Percentiles rank a stretch among this genome's conserved stretches.
phyloP scores from a whole-genome alignment of 2,888 invertebrate genomes.

The Agriotes lineatus region DNA sequence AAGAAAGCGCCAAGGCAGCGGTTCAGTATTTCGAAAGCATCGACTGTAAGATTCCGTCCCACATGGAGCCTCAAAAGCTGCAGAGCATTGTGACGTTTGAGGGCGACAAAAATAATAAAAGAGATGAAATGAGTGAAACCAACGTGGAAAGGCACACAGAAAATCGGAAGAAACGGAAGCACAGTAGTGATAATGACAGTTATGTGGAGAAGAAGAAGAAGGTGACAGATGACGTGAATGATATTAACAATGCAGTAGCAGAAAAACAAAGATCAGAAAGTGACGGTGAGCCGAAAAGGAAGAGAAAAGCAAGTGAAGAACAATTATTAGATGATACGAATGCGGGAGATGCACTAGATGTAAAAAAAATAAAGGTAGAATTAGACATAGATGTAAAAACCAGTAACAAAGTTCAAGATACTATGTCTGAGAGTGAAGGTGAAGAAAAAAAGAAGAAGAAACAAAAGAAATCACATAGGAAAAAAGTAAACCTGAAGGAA shows the following conservation, averaged over 20 bases:
- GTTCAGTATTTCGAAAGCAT: conserved; percentile 79
- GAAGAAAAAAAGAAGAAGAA: conserved; percentile 64
- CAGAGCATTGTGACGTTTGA: conserved; percentile 80
- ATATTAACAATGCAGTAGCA: background rate
- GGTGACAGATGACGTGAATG: background rate
- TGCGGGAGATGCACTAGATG: background rate
- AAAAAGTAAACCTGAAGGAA: conserved; percentile 62
- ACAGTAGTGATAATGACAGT: background rate
- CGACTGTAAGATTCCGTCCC: conserved; percentile 78
- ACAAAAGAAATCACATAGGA: conserved; percentile 66
- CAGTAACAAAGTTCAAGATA: conserved; percentile 42
- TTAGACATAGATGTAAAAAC: conserved; percentile 52
- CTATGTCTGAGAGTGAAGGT: conserved; percentile 28
- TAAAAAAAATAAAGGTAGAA: background rate
- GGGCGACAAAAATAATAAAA: conserved; percentile 44
- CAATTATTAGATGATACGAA: too few species aligned
- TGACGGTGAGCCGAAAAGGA: background rate
- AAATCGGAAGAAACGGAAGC: conserved; percentile 18
- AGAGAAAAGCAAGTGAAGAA: background rate
- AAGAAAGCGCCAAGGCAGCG: conserved; percentile 79
- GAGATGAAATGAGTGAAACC: conserved; percentile 59
- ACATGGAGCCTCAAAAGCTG: conserved; percentile 78
- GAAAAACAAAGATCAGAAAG: background rate
- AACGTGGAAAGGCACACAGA: conserved; percentile 45
- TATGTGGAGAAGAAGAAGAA: background rate